A percentile compares a stretch with the other conserved stretches of the same genome.
phyloP scores from a whole-genome alignment of 1,140 invertebrate genomes.

The Meteorus sp. region DNA sequence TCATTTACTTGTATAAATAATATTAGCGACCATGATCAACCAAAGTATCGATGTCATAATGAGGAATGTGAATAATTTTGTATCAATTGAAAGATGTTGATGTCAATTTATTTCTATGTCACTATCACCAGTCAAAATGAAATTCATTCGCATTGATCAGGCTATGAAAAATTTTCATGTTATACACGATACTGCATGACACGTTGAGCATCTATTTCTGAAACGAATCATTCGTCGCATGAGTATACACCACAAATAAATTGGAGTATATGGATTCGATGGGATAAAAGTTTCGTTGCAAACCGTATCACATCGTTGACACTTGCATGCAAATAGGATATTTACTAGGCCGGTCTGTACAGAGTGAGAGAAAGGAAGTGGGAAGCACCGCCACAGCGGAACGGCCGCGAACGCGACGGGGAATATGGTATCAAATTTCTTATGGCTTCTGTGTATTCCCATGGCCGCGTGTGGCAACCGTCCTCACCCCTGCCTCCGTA shows the following conservation, averaged over 20 bases:
- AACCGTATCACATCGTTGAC: slow-evolving; percentile 1
- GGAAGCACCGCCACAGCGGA: slow-evolving; percentile 55
- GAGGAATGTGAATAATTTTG: too few species aligned
- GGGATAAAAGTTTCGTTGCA: neutral
- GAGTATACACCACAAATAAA: too few species aligned
- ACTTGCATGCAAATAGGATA: neutral
- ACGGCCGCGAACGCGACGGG: slow-evolving; percentile 47
- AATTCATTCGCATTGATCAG: neutral
- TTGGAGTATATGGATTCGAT: neutral
- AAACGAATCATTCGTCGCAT: too few species aligned
- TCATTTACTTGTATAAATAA: too few species aligned
- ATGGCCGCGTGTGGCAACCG: slow-evolving; percentile 33
- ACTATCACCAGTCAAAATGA: neutral
- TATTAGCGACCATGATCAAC: too few species aligned
- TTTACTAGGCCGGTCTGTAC: slow-evolving; percentile 13
- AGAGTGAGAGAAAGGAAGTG: slow-evolving; percentile 53
- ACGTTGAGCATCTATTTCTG: too few species aligned
- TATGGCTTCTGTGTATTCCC: slow-evolving; percentile 60
- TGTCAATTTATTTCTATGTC: neutral
- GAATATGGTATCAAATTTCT: slow-evolving; percentile 58
- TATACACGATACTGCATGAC: too few species aligned
- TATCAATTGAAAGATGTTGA: too few species aligned
- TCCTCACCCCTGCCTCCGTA: slow-evolving; percentile 9
- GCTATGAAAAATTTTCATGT: too few species aligned
- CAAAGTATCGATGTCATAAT: too few species aligned